Evolutionary conservation across 2,888 invertebrate species (phyloP), one percentile per base, ranked within the genome.

Genomic region (Eucera pruinosa): DNA sequence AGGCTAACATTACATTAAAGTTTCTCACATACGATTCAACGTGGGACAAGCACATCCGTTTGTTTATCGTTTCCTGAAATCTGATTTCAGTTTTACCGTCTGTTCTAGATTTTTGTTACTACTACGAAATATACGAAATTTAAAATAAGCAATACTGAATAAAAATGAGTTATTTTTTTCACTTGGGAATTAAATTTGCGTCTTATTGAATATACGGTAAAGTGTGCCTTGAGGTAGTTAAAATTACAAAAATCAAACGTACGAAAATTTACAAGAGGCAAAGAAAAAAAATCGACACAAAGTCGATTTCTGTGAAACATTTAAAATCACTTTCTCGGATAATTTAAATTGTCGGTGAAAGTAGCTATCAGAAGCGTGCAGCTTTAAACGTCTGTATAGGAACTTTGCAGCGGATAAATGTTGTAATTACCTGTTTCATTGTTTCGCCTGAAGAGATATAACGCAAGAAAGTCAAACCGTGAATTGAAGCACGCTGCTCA

Each of bases 21-120:
- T 48, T 30, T 47, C 57, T 39, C 72, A 48, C 57, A 11, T 55
- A 36, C 50, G 45, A 67, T 62, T 61, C 61, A 55, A 45, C 39
- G 18, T 2, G 55, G 30, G 50, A 52, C 64, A 18, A 41, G 36
- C 15, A 55, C 66, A 67, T 76, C 45, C 66, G 43, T 41, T 61
- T 43, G 48, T 57, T 61, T 72, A 68, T 74, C 67, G 20, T 36
- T 60, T 64, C 58, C 54, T 77, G 43, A 55, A 74, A 77, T 74
- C 67, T 43, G 23, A 68, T 57, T 68, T 68, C 15, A 58, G 39
- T 66, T 77, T 74, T 62, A 62, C 20, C 11, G 9, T 23, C 43
- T 50, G 61, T 23, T 45, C 58, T 25, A 62, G 47, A 73, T 77
- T 52, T 52, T 52, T 25, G 27, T n/a, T 30, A 25, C 27, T 7